A percentile compares a stretch with the other conserved stretches of the same genome.
Conservation (phyloP, 1,140 invertebrate genomes). For the Drosophila fuyamai region DNA sequence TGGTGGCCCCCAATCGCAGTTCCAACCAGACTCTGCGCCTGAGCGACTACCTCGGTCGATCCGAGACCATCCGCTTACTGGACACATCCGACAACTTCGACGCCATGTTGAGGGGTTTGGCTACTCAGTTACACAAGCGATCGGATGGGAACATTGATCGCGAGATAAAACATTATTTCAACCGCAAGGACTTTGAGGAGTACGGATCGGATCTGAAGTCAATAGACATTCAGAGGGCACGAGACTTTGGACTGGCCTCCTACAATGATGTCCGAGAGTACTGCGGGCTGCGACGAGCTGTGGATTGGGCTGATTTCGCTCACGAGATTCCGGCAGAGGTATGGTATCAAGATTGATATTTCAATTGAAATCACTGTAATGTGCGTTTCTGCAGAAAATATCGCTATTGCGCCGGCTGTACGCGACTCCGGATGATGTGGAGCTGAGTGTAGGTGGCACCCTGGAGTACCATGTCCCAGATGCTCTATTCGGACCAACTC, state of each 20-base stretch:
- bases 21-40: slow-evolving; percentile 87
- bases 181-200: slow-evolving; percentile 86
- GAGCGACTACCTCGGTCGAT: slow-evolving; percentile 91
- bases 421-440: slow-evolving; percentile 91
- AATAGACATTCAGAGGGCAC: slow-evolving; percentile 93
- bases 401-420: slow-evolving; percentile 61
- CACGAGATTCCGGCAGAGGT: slow-evolving; percentile 89
- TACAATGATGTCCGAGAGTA: slow-evolving; percentile 93
- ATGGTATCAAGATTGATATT: not conserved
- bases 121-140: slow-evolving; percentile 88
- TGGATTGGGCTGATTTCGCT: slow-evolving; percentile 89
- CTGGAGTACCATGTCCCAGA: slow-evolving; percentile 91
- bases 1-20: slow-evolving; percentile 88
- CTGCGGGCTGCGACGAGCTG: slow-evolving; percentile 91
- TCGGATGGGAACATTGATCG: slow-evolving; percentile 89
- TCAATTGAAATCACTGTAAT: not conserved
- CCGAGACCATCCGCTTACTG: slow-evolving; percentile 84
- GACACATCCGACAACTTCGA: slow-evolving; percentile 88
- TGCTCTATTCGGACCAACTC: slow-evolving; percentile 94
- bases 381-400: slow-evolving; percentile 62
- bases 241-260: slow-evolving; percentile 93
- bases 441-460: slow-evolving; percentile 93
- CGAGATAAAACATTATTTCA: slow-evolving; percentile 92
- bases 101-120: slow-evolving; percentile 89
- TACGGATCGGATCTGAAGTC: slow-evolving; percentile 89